These are phyloP conservation scores for Hyla sarda DNA, from an alignment of 2,113 vertebrate genomes.

Conservation along the genomic window DNA sequence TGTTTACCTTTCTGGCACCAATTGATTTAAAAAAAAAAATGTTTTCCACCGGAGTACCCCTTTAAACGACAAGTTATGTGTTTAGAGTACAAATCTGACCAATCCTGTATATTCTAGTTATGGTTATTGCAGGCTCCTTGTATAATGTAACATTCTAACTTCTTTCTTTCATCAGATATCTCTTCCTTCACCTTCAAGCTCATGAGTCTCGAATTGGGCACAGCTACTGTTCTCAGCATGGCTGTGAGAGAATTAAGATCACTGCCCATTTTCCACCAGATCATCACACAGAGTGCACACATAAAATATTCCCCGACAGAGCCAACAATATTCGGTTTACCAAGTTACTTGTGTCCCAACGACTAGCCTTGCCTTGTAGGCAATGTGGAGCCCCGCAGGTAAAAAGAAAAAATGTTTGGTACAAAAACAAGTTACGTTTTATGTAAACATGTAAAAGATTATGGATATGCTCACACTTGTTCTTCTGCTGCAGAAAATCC, in stretches of 20 bases:
- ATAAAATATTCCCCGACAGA: constrained; percentile 51
- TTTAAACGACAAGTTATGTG: no score
- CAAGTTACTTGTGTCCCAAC: not conserved
- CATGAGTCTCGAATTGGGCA: constrained; percentile 54
- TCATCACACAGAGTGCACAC: constrained; percentile 55
- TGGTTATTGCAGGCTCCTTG: not conserved
- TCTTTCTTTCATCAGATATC: constrained; percentile 61
- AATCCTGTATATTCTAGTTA: no score
- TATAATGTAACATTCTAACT: not conserved
- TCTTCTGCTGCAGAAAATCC: no score
- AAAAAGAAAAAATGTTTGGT: not conserved
- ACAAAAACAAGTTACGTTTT: not conserved
- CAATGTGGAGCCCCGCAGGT: constrained; percentile 62
- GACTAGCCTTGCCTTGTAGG: not conserved
- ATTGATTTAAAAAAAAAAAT: no score
- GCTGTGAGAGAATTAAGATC: constrained; percentile 67
- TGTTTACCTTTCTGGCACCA: no score
- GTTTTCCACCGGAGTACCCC: no score
- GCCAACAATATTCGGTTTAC: not conserved
- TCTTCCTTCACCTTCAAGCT: constrained; percentile 65
- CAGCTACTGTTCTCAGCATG: constrained; percentile 66
- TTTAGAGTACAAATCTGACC: not conserved
- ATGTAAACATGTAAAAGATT: no score
- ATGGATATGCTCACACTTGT: no score
- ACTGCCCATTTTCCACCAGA: not conserved